phyloP scores from a whole-genome alignment of 1,140 invertebrate species.

The Lethocerus indicus region DNA sequence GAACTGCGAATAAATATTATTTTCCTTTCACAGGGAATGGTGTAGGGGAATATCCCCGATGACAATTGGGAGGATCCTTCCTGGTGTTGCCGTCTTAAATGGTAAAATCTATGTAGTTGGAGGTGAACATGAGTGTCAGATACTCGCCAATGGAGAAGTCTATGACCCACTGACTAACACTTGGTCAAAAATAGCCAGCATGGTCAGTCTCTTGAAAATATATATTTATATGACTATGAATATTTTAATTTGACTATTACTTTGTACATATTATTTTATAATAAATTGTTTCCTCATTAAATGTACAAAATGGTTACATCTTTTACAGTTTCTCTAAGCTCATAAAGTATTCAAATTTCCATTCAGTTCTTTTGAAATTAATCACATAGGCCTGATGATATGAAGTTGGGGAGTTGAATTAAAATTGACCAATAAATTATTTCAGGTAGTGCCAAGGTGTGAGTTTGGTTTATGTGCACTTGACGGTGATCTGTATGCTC shows the following conservation, averaged over 20 bases:
- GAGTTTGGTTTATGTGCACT: slow-evolving; percentile 79
- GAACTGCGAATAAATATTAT: too few species aligned
- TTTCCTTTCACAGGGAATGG: slow-evolving; percentile 48
- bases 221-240: not conserved
- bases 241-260: too few species aligned
- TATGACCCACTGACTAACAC: slow-evolving; percentile 59
- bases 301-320: too few species aligned
- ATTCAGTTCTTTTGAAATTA: too few species aligned
- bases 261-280: too few species aligned
- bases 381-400: too few species aligned
- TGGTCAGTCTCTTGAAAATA: slow-evolving; percentile 13
- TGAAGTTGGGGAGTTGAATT: too few species aligned
- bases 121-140: slow-evolving; percentile 78
- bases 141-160: slow-evolving; percentile 77
- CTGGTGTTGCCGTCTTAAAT: slow-evolving; percentile 74
- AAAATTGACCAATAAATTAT: slow-evolving; percentile 7
- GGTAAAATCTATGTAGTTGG: slow-evolving; percentile 83
- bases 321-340: too few species aligned
- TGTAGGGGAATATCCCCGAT: slow-evolving; percentile 54
- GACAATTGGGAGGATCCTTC: slow-evolving; percentile 71
- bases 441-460: slow-evolving; percentile 60
- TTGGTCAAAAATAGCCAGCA: slow-evolving; percentile 26
- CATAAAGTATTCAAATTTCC: too few species aligned
- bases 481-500: slow-evolving; percentile 67
- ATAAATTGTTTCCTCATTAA: too few species aligned